Evolutionary conservation across 2,113 vertebrate genomes (phyloP).

Genomic region (Todiramphus saurophagus): DNA sequence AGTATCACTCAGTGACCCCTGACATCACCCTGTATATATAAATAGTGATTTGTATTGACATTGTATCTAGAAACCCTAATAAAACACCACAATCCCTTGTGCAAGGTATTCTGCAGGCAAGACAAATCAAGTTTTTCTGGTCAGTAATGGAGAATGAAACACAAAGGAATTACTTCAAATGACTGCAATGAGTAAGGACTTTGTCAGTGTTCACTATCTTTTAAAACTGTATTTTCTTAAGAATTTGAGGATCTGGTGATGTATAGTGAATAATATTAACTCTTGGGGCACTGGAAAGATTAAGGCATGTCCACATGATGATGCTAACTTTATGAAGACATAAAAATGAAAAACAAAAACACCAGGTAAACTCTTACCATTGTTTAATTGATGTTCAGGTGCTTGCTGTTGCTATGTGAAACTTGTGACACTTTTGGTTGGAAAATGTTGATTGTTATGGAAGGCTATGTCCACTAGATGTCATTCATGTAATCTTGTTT

Average conservation of each 20-base stretch:
- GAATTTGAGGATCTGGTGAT: not conserved
- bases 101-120: not conserved
- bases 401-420: not conserved
- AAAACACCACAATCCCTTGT: not conserved
- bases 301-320: not conserved
- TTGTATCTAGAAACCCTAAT: not conserved
- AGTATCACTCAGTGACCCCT: not conserved
- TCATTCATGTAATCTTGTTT: slow-evolving; percentile 76
- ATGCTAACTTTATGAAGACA: not conserved
- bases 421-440: not conserved
- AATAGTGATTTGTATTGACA: not conserved
- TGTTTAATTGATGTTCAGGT: not conserved
- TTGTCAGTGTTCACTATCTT: not conserved
- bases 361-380: not conserved
- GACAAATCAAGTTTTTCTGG: not conserved
- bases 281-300: not conserved
- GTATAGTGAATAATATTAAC: not conserved
- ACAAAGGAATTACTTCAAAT: not conserved
- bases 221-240: not conserved
- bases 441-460: slow-evolving; percentile 30
- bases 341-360: not conserved
- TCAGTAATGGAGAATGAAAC: not conserved
- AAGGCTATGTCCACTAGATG: slow-evolving; percentile 72
- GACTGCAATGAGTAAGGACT: not conserved
- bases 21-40: not conserved